These are phyloP conservation scores for Incurvaria masculella DNA, from an alignment of 2,888 invertebrate species.

Conservation along the genomic window DNA sequence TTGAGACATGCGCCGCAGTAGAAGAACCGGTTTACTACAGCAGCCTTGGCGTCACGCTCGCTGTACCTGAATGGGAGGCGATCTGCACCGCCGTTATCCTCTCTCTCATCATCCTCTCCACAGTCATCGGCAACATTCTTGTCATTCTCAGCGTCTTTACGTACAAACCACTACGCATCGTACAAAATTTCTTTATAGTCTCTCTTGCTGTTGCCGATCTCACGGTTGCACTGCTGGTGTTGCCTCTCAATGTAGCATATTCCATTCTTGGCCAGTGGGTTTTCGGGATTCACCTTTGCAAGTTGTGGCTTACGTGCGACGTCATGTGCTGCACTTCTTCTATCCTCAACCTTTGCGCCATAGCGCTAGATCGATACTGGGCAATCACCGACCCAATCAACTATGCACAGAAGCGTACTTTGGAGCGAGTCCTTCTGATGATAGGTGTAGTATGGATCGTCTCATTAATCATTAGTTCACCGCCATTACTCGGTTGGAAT, in stretches of 20 bases:
- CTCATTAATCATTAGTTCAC: conserved; percentile 84
- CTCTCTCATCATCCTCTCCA: conserved; percentile 81
- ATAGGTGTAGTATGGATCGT: conserved; percentile 86
- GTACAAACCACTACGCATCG: conserved; percentile 86
- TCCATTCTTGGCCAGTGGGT: conserved; percentile 89
- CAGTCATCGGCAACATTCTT: conserved; percentile 87
- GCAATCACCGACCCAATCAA: conserved; percentile 94
- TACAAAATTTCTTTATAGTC: conserved; percentile 96
- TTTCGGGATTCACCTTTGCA: conserved; percentile 88
- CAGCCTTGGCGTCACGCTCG: conserved; percentile 68
- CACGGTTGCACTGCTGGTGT: conserved; percentile 84
- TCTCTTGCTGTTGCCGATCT: conserved; percentile 92
- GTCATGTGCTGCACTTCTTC: conserved; percentile 95
- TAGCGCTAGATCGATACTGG: conserved; percentile 93
- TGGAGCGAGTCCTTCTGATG: conserved; percentile 81
- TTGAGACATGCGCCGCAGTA: conserved; percentile 29
- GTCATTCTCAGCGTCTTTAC: conserved; percentile 96
- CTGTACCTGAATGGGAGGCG: conserved; percentile 83
- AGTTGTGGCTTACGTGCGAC: conserved; percentile 95
- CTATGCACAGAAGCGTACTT: conserved; percentile 88
- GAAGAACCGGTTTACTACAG: conserved; percentile 58
- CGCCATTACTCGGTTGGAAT: conserved; percentile 90
- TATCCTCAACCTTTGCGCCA: conserved; percentile 90
- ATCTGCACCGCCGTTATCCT: conserved; percentile 76
- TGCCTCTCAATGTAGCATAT: conserved; percentile 92